Evolutionary conservation across 2,888 invertebrate genomes (phyloP).

Genomic region (Leucophenga montana): DNA sequence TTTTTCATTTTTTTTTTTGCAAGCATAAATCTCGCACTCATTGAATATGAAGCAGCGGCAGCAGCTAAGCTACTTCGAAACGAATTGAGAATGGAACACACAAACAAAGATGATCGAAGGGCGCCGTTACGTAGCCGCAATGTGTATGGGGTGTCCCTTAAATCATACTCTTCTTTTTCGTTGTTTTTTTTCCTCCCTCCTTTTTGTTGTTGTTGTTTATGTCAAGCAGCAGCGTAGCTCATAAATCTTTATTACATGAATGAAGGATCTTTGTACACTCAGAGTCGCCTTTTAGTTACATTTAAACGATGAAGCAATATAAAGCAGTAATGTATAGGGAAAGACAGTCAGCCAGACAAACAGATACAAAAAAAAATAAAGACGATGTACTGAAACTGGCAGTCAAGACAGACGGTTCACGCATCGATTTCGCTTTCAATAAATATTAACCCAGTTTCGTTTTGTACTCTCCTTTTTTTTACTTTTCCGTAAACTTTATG

Average conservation of each 20-base stretch:
- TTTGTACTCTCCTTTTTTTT: neutral
- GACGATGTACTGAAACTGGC: too few relatives aligned
- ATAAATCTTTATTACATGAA: conserved; percentile 25
- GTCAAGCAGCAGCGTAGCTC: conserved; percentile 10
- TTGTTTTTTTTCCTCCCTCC: conserved; percentile 27
- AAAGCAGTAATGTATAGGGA: too few relatives aligned
- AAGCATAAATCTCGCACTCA: neutral
- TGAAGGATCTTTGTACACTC: neutral
- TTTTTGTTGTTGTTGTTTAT: conserved; percentile 12
- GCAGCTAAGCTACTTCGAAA: conserved; percentile 24
- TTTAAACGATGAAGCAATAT: too few relatives aligned
- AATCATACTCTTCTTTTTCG: conserved; percentile 30
- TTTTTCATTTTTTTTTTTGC: neutral
- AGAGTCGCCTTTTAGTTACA: too few relatives aligned
- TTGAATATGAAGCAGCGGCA: neutral
- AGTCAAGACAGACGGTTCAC: neutral
- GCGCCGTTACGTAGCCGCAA: conserved; percentile 4
- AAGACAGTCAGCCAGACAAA: too few relatives aligned
- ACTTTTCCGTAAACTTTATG: neutral
- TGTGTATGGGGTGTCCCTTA: conserved; percentile 12
- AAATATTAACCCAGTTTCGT: conserved; percentile 5
- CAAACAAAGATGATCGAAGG: conserved; percentile 25
- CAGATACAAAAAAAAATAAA: too few relatives aligned
- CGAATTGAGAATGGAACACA: conserved; percentile 46
- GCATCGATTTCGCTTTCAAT: neutral